Evolutionary conservation across 2,113 vertebrate genomes (phyloP).

Genomic region (Raja brachyura): DNA sequence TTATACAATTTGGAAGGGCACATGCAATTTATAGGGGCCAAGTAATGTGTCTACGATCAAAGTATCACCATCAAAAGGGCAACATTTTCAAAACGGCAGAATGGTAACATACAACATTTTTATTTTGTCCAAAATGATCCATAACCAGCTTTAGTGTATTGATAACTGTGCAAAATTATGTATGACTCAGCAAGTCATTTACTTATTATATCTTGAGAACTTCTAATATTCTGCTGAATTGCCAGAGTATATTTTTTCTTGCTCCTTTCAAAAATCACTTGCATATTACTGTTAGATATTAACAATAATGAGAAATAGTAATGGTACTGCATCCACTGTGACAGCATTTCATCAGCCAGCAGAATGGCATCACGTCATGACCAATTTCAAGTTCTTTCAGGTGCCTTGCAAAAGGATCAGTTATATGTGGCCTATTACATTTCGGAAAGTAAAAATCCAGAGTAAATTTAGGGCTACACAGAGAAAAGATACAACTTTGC

Average conservation of each 20-base stretch:
- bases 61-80: background rate
- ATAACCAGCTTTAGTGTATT: constrained; percentile 39
- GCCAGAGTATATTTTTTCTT: constrained; percentile 40
- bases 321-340: background rate
- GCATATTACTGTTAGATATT: too few species aligned
- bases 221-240: constrained; percentile 40
- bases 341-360: background rate
- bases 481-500: background rate
- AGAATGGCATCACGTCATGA: background rate
- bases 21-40: background rate
- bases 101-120: background rate
- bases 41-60: background rate
- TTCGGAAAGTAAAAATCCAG: too few species aligned
- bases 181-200: constrained; percentile 40
- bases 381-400: background rate
- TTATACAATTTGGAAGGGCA: background rate
- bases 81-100: background rate
- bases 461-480: too few species aligned
- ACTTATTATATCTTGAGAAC: constrained; percentile 40
- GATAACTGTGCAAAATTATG: constrained; percentile 42
- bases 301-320: background rate
- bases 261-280: constrained; percentile 27
- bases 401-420: too few species aligned
- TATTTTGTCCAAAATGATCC: background rate
- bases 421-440: too few species aligned